A percentile compares a stretch with the other conserved stretches of the same genome.
Evolutionary conservation across 2,113 vertebrate genomes (phyloP).

Genomic region (Elachura formosa): DNA sequence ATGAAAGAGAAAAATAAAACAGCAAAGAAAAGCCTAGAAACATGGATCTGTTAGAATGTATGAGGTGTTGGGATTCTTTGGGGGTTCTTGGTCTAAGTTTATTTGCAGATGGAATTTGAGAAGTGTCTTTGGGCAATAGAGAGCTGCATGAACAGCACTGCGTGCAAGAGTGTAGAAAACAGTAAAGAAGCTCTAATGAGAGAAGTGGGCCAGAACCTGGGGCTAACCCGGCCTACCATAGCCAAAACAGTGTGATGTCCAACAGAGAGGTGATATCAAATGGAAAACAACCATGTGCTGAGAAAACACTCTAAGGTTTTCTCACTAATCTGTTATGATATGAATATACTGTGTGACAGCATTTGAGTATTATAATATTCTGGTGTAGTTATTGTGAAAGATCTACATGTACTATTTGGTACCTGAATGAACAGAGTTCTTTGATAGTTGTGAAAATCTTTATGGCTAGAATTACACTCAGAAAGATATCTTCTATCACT

Average conservation of each 20-base stretch:
- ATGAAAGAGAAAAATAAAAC: background rate
- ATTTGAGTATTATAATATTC: background rate
- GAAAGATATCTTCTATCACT: background rate
- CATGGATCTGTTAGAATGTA: background rate
- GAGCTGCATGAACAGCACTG: background rate
- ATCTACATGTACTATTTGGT: background rate
- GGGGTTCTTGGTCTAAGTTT: background rate
- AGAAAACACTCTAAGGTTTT: background rate
- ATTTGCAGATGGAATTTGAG: background rate
- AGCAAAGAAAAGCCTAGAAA: background rate
- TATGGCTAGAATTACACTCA: background rate
- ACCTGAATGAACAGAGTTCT: background rate
- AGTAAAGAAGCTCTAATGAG: fast-evolving
- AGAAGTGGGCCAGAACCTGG: background rate
- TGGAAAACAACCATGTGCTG: background rate
- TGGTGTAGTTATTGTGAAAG: background rate
- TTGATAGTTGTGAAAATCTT: background rate
- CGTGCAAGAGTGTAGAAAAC: background rate
- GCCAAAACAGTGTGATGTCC: background rate
- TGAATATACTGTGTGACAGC: background rate
- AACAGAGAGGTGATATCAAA: background rate
- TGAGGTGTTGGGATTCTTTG: background rate
- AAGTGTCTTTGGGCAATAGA: background rate
- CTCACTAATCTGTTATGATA: fast-evolving
- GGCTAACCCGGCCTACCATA: background rate